These are phyloP conservation scores for Epistrophe grossulariae DNA, from an alignment of 2,888 invertebrate genomes.

Conservation along the genomic window DNA sequence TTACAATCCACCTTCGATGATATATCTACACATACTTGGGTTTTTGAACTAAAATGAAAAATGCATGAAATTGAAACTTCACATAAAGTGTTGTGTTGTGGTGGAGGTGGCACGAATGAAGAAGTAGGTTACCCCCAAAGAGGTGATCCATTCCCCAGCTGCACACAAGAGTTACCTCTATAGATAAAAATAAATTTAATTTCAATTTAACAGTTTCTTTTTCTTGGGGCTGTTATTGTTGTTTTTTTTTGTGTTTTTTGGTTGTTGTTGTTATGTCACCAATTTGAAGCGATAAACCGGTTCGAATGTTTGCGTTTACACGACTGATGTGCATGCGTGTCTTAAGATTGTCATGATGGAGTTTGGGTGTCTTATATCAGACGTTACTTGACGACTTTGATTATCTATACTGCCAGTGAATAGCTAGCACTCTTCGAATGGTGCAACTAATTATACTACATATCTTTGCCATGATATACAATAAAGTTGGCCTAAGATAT, in stretches of 20 bases:
- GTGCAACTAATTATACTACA: constrained; percentile 52
- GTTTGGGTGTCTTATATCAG: constrained; percentile 56
- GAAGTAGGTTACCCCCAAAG: constrained; percentile 71
- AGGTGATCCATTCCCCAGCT: constrained; percentile 52
- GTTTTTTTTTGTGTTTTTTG: constrained; percentile 6
- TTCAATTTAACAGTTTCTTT: constrained; percentile 69
- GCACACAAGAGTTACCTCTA: constrained; percentile 6
- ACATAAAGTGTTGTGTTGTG: not conserved
- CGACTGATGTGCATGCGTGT: constrained; percentile 58
- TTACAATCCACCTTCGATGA: constrained; percentile 65
- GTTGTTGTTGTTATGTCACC: constrained; percentile 67
- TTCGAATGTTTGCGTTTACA: constrained; percentile 50
- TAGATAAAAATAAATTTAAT: constrained; percentile 59
- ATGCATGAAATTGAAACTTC: constrained; percentile 63
- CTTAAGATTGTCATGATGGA: not conserved
- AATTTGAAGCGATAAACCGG: constrained; percentile 52
- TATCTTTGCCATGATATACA: constrained; percentile 37
- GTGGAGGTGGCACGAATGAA: constrained; percentile 37
- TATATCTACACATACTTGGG: not conserved
- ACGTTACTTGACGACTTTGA: constrained; percentile 49
- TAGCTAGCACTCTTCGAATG: constrained; percentile 25
- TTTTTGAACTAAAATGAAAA: constrained; percentile 22
- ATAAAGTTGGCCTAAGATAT: constrained; percentile 69
- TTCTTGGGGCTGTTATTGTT: not conserved
- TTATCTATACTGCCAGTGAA: not conserved